Conservation (phyloP, 2,888 invertebrate species). For the Cacoxenus indagator region DNA sequence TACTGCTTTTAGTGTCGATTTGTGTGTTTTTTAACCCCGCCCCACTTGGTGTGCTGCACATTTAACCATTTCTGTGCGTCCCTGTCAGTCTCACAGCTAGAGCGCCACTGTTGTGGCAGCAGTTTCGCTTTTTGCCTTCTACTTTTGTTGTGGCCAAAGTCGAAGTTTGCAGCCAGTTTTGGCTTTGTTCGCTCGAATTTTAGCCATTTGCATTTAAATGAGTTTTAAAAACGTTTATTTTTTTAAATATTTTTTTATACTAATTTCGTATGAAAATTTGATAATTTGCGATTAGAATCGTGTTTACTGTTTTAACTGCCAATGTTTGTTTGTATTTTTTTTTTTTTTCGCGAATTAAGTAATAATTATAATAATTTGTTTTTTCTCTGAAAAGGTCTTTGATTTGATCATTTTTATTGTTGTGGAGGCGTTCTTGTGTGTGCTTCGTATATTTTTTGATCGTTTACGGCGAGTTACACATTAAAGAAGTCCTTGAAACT, state of each 20-base stretch:
- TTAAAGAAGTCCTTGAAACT: neutral
- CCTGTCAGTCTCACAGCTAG: neutral
- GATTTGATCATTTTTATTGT: neutral
- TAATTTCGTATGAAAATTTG: constrained; percentile 62
- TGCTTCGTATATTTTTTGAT: constrained; percentile 23
- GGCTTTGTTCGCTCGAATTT: neutral
- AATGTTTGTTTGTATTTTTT: constrained; percentile 13
- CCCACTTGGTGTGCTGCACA: constrained; percentile 21
- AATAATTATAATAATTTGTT: constrained; percentile 39
- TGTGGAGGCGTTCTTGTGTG: constrained; percentile 28
- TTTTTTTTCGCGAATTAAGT: constrained; percentile 39
- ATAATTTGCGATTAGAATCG: constrained; percentile 60
- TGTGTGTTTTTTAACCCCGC: constrained; percentile 42
- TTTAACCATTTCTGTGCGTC: neutral
- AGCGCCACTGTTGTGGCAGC: constrained; percentile 5
- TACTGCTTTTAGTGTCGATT: constrained; percentile 51
- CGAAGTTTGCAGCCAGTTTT: constrained; percentile 49
- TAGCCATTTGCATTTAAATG: constrained; percentile 54
- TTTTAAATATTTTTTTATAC: too few species aligned
- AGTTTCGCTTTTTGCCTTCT: constrained; percentile 12
- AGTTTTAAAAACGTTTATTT: constrained; percentile 59
- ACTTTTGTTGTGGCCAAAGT: constrained; percentile 35
- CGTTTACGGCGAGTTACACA: neutral
- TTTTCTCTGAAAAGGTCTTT: neutral
- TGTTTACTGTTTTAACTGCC: constrained; percentile 53